Evolutionary conservation across 2,113 vertebrate species (phyloP).

Genomic region (Furnarius figulus): DNA sequence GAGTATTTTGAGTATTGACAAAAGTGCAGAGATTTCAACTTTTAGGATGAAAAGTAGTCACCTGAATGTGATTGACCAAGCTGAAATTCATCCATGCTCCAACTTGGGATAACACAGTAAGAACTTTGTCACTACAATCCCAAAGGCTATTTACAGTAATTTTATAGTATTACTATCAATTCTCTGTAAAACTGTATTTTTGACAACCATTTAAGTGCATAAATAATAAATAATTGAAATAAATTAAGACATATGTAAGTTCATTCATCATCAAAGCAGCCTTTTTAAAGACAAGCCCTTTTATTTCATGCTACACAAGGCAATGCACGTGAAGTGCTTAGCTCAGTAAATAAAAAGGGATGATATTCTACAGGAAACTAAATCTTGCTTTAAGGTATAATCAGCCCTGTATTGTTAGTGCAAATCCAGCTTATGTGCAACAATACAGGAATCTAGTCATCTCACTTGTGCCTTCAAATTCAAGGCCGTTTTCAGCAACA

Average conservation of each 20-base stretch:
- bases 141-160: neutral
- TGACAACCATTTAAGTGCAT: neutral
- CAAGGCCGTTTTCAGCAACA: neutral
- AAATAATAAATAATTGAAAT: neutral
- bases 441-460: neutral
- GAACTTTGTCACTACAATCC: neutral
- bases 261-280: neutral
- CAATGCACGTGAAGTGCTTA: neutral
- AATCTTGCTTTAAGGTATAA: constrained; percentile 47
- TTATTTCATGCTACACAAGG: constrained; percentile 7
- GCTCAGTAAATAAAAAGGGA: constrained; percentile 41
- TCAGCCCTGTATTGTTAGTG: neutral
- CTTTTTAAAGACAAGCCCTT: neutral
- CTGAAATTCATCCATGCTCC: neutral
- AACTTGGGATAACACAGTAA: neutral
- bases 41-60: neutral
- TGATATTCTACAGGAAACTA: constrained; percentile 37
- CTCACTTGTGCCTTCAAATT: neutral
- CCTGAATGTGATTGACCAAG: neutral
- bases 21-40: neutral
- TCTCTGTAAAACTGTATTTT: neutral
- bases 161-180: neutral
- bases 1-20: neutral
- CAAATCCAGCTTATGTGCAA: constrained; percentile 33
- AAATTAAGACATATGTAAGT: neutral